Percentiles rank a stretch among this genome's conserved stretches.
Evolutionary conservation across 2,888 invertebrate genomes (phyloP).

Genomic region (Tortricodes alternella): DNA sequence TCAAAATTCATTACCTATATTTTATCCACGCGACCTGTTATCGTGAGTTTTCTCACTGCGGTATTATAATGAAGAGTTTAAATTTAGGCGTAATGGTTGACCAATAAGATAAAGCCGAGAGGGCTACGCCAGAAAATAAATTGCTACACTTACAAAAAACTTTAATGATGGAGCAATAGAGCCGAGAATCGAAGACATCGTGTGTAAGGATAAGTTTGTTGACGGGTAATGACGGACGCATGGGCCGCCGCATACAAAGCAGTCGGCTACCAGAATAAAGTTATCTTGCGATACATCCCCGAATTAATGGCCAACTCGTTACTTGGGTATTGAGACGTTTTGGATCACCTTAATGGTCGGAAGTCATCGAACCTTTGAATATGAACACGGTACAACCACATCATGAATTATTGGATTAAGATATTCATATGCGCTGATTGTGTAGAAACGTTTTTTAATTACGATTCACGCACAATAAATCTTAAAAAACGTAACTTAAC

Average conservation of each 20-base stretch:
- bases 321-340: conserved; percentile 81
- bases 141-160: conserved; percentile 32
- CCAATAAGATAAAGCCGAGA: conserved; percentile 82
- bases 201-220: conserved; percentile 46
- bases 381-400: conserved; percentile 35
- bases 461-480: background rate
- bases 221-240: conserved; percentile 76
- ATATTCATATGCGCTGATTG: background rate
- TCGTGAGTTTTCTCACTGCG: conserved; percentile 77
- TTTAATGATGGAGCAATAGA: conserved; percentile 43
- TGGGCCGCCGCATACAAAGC: conserved; percentile 80
- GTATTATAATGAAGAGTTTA: conserved; percentile 82
- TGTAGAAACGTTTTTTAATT: background rate
- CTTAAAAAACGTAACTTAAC: too few species aligned
- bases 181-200: conserved; percentile 40
- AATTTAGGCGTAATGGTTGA: conserved; percentile 82
- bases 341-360: conserved; percentile 67
- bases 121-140: conserved; percentile 58
- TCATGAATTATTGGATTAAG: background rate
- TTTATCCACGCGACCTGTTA: conserved; percentile 73
- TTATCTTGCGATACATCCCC: conserved; percentile 81
- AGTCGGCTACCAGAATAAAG: conserved; percentile 83
- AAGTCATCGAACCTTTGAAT: conserved; percentile 61
- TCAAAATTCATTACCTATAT: conserved; percentile 78
- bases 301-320: conserved; percentile 82